Evolutionary conservation across 2,797 vertebrate genomes (phyloP).

Genomic region (Choloepus didactylus): DNA sequence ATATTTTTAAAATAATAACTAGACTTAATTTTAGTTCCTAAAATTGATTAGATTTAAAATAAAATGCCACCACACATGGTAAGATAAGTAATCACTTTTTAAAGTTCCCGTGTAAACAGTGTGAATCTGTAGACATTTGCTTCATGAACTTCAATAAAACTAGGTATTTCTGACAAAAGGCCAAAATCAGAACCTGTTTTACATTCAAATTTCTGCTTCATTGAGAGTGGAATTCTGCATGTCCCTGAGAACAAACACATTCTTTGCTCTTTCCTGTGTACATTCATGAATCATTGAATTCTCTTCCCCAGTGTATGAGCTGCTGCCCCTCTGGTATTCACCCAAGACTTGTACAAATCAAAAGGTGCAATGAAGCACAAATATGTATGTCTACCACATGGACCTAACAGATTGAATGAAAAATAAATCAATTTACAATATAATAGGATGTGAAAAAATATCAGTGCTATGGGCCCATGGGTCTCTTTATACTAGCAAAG

Average conservation of each 20-base stretch:
- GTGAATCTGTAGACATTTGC: neutral
- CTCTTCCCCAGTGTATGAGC: neutral
- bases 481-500: neutral
- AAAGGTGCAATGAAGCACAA: neutral
- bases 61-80: neutral
- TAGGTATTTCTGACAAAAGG: slow-evolving; percentile 30
- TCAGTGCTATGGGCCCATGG: neutral
- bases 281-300: slow-evolving; percentile 65
- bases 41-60: neutral
- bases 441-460: neutral
- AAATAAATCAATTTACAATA: slow-evolving; percentile 40
- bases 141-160: slow-evolving; percentile 41
- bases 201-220: slow-evolving; percentile 57
- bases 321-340: neutral
- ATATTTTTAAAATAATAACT: neutral
- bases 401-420: neutral
- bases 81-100: slow-evolving; percentile 33
- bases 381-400: neutral
- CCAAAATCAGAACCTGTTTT: slow-evolving; percentile 56
- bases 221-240: slow-evolving; percentile 28
- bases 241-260: slow-evolving; percentile 8
- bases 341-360: slow-evolving; percentile 6
- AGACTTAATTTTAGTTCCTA: neutral
- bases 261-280: slow-evolving; percentile 32
- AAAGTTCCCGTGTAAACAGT: neutral